These are phyloP conservation scores for Aphrocallistes beatrix DNA, from an alignment of 37 sponge, comb jelly and placozoan genomes.

Conservation along the genomic window DNA sequence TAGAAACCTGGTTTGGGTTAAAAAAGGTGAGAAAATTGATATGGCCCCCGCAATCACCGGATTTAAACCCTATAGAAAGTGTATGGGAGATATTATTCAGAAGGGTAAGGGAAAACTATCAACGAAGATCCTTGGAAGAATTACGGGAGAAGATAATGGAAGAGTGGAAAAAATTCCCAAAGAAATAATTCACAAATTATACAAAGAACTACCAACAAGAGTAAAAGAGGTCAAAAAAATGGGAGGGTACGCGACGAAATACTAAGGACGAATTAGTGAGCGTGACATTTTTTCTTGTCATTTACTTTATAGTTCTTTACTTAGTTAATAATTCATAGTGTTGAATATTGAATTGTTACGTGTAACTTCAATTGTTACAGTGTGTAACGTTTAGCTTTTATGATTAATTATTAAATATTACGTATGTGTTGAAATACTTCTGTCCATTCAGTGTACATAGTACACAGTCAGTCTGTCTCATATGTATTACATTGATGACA, in stretches of 20 bases:
- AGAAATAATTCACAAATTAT: not conserved
- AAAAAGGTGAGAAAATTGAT: not conserved
- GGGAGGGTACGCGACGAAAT: slow-evolving; percentile 1
- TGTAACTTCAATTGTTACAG: not conserved
- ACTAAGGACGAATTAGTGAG: not conserved
- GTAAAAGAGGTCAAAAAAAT: not conserved
- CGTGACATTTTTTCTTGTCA: not conserved
- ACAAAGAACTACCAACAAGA: not conserved
- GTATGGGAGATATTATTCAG: slow-evolving; percentile 6
- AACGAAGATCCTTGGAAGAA: not conserved
- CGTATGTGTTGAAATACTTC: slow-evolving; percentile 11
- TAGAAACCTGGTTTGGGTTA: too few species aligned
- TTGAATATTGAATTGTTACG: not conserved
- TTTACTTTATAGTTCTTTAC: too few species aligned
- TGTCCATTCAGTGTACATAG: not conserved
- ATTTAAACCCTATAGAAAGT: not conserved
- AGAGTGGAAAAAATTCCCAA: not conserved
- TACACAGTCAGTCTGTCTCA: too few species aligned
- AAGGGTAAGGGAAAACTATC: not conserved
- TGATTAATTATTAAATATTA: not conserved
- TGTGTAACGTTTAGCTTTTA: not conserved
- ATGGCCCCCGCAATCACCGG: slow-evolving; percentile 14
- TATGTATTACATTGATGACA: too few species aligned
- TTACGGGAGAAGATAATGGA: not conserved
- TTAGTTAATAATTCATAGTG: too few species aligned